Evolutionary conservation across 2,113 vertebrate genomes (phyloP).

Genomic region (Colius striatus): DNA sequence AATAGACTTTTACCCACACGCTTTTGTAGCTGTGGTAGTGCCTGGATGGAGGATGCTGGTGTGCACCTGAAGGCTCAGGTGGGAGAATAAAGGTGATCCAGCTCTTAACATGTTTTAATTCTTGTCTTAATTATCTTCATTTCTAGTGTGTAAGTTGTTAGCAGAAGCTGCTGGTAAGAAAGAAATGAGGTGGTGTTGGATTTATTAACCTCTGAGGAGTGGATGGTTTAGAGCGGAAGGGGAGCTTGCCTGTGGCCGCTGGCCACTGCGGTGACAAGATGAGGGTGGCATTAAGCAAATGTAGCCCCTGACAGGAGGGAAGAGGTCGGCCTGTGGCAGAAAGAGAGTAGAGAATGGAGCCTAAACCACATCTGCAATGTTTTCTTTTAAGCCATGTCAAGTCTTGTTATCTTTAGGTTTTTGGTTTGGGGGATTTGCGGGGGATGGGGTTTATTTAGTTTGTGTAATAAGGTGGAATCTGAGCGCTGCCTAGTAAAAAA

Average conservation of each 20-base stretch:
- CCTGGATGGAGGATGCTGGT: neutral
- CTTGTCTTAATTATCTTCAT: neutral
- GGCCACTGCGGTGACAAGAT: neutral
- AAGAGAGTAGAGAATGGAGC: neutral
- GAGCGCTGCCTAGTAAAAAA: neutral
- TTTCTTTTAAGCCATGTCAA: slow-evolving; percentile 16
- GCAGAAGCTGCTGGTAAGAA: neutral
- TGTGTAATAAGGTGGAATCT: neutral
- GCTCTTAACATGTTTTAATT: neutral
- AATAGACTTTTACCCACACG: neutral
- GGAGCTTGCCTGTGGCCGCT: neutral
- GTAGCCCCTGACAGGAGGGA: neutral
- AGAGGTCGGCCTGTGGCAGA: neutral
- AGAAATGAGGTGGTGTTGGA: neutral
- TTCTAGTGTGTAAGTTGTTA: neutral
- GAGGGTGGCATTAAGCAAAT: neutral
- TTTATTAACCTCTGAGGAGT: neutral
- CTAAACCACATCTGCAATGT: neutral
- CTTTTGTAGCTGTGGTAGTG: neutral
- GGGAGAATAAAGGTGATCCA: neutral
- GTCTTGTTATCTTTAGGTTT: neutral
- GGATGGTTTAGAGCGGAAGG: neutral
- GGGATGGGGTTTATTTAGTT: neutral
- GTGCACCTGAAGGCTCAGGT: neutral
- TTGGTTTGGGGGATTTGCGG: neutral